Conservation (phyloP, 2,888 invertebrate genomes). For the Tuberolachnus salignus region DNA sequence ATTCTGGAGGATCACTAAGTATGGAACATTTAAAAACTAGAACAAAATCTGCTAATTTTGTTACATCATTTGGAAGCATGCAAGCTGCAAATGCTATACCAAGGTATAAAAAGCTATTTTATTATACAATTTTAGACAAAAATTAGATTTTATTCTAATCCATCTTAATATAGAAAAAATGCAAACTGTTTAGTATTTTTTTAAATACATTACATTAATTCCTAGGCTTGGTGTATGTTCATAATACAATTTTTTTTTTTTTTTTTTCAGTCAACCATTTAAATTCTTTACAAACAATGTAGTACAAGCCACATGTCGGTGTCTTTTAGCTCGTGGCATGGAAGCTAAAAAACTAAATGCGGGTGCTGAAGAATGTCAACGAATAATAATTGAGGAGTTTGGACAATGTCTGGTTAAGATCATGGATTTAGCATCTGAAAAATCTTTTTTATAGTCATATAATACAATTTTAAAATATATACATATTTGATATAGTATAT, state of each 20-base stretch:
- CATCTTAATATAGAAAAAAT: too few relatives aligned
- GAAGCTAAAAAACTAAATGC: slow-evolving; percentile 73
- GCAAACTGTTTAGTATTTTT: too few relatives aligned
- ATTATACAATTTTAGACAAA: neutral
- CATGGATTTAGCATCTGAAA: slow-evolving; percentile 66
- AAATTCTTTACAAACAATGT: slow-evolving; percentile 93
- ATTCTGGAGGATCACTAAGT: slow-evolving; percentile 34
- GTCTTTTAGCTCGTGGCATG: slow-evolving; percentile 91
- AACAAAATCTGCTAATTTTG: slow-evolving; percentile 45
- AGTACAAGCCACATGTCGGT: slow-evolving; percentile 93
- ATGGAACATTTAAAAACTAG: slow-evolving; percentile 44
- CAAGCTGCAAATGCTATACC: slow-evolving; percentile 53
- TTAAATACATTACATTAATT: too few relatives aligned
- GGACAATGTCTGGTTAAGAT: slow-evolving; percentile 93
- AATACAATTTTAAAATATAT: neutral
- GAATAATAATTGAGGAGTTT: slow-evolving; percentile 89
- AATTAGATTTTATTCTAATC: too few relatives aligned
- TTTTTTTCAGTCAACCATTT: slow-evolving; percentile 66
- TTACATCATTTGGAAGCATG: slow-evolving; percentile 53
- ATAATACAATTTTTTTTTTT: too few relatives aligned
- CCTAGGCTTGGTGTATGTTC: too few relatives aligned
- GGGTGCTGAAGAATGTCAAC: slow-evolving; percentile 71
- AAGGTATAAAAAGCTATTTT: slow-evolving; percentile 27
- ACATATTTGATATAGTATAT: too few relatives aligned
- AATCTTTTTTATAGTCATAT: slow-evolving; percentile 36